Evolutionary conservation across 2,797 vertebrate genomes (phyloP).

Genomic region (Onychomys torridus): DNA sequence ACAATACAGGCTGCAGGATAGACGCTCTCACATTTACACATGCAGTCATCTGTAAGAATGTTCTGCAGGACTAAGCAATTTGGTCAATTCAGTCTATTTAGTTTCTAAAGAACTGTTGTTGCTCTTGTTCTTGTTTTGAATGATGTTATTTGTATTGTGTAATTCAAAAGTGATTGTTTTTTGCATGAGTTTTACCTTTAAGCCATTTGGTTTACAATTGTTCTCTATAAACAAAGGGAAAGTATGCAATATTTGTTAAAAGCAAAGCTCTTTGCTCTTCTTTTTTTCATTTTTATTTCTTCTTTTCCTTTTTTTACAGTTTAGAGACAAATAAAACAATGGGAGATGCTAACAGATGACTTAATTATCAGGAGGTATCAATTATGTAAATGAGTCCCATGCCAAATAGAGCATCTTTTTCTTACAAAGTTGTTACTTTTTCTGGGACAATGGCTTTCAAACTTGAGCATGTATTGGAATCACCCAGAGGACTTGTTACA

Average conservation of each 20-base stretch:
- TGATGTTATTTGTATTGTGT: neutral
- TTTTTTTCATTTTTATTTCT: neutral
- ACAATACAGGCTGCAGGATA: neutral
- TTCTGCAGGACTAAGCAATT: conserved; percentile 7
- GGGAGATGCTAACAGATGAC: conserved; percentile 55
- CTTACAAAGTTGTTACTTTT: conserved; percentile 61
- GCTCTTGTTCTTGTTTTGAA: neutral
- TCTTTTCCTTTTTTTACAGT: neutral
- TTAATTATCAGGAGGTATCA: conserved; percentile 68
- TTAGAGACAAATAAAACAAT: conserved; percentile 66
- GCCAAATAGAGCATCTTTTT: conserved; percentile 71
- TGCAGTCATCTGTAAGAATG: neutral
- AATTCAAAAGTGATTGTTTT: conserved; percentile 20
- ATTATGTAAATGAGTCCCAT: conserved; percentile 61
- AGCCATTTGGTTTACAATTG: conserved; percentile 42
- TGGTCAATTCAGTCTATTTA: neutral
- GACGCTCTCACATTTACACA: conserved; percentile 15
- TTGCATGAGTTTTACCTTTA: conserved; percentile 53
- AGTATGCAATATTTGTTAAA: conserved; percentile 8
- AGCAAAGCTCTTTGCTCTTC: neutral
- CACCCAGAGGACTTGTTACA: conserved; percentile 52
- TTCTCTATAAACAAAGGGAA: conserved; percentile 32
- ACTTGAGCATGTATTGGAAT: conserved; percentile 52
- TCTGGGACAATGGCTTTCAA: conserved; percentile 59
- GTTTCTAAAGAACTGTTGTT: conserved; percentile 30